A percentile compares a stretch with the other conserved stretches of the same genome.
phyloP scores from a whole-genome alignment of 2,888 invertebrate genomes.

The Tenthredo scrophulariae region DNA sequence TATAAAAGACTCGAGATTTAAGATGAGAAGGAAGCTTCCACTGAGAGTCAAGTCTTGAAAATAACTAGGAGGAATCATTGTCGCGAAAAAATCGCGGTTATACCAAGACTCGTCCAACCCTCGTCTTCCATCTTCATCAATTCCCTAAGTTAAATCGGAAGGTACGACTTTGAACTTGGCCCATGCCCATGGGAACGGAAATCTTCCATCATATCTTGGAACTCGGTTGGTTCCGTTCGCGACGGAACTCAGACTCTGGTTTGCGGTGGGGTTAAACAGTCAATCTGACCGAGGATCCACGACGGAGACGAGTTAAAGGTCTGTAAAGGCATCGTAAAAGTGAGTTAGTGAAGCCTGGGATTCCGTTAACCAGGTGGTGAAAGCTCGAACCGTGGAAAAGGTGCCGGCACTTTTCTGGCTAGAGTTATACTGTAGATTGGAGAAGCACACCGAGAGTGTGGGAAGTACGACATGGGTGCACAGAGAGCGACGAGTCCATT shows the following conservation, averaged over 20 bases:
- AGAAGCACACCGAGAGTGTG: constrained; percentile 17
- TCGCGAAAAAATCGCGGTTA: background rate
- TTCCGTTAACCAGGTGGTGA: constrained; percentile 46
- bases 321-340: constrained; percentile 16
- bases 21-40: background rate
- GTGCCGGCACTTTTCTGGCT: constrained; percentile 5
- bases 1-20: background rate
- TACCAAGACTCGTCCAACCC: background rate
- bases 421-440: background rate
- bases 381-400: constrained; percentile 28
- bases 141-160: background rate
- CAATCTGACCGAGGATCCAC: background rate
- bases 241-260: background rate
- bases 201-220: background rate
- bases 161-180: background rate
- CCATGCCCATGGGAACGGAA: background rate
- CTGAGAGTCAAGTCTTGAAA: background rate
- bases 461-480: constrained; percentile 27
- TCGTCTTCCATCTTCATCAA: background rate
- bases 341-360: constrained; percentile 33
- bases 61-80: constrained; percentile 6
- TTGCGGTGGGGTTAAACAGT: background rate
- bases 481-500: constrained; percentile 34
- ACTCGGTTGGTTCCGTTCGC: background rate
- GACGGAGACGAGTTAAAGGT: constrained; percentile 18